These are phyloP conservation scores for Halcyon leucocephala DNA, from an alignment of 2,797 vertebrate species.

Conservation along the genomic window DNA sequence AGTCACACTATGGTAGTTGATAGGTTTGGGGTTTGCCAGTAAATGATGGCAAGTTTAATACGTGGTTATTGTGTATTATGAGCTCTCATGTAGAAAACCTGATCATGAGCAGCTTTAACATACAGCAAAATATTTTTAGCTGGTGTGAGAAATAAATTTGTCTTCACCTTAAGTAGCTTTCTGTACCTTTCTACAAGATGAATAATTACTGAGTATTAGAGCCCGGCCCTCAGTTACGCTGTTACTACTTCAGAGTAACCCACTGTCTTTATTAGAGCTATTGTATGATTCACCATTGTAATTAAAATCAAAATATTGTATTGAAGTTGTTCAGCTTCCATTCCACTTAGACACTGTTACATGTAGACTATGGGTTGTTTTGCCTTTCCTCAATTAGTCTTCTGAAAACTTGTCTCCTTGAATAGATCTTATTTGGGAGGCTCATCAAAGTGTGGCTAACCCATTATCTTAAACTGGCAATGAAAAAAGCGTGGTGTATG, in stretches of 20 bases:
- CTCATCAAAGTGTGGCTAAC: not conserved
- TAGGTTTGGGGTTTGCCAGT: not conserved
- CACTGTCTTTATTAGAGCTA: not conserved
- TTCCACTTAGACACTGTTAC: not conserved
- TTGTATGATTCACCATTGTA: not conserved
- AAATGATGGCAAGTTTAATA: not conserved
- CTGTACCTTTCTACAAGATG: not conserved
- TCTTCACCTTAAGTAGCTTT: not conserved
- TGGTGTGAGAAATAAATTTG: not conserved
- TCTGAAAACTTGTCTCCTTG: not conserved
- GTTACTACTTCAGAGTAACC: not conserved
- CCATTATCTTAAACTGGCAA: not conserved
- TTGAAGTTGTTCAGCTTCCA: not conserved
- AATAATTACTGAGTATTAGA: not conserved
- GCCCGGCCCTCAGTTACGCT: not conserved
- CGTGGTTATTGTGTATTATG: not conserved
- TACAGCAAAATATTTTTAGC: not conserved
- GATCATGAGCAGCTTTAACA: not conserved
- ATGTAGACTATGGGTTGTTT: not conserved
- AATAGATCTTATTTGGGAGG: not conserved
- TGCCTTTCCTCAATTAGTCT: not conserved
- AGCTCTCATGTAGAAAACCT: not conserved
- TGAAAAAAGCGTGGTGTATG: not conserved
- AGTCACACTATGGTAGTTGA: not conserved
- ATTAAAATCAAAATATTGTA: not conserved